Evolutionary conservation across 2,888 invertebrate species (phyloP).

Genomic region (Leucophora obtusa): DNA sequence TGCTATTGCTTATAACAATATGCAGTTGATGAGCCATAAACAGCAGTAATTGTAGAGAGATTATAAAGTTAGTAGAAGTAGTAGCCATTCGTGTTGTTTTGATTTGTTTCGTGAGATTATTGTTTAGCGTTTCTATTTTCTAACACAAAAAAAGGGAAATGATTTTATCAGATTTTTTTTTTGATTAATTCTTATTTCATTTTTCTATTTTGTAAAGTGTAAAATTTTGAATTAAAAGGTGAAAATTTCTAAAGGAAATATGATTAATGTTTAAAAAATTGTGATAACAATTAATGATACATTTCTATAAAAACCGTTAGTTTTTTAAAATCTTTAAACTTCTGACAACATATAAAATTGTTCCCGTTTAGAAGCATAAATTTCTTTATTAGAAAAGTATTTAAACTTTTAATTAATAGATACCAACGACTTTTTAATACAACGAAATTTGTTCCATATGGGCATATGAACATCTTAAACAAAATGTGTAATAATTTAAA

Average conservation of each 20-base stretch:
- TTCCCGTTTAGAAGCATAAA: too few relatives aligned
- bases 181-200: constrained; percentile 32
- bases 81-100: constrained; percentile 37
- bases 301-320: constrained; percentile 32
- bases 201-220: constrained; percentile 17
- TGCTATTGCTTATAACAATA: constrained; percentile 36
- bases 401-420: too few relatives aligned
- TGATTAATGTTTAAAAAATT: constrained; percentile 39
- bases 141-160: constrained; percentile 29
- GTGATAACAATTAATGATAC: constrained; percentile 20
- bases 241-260: constrained; percentile 12
- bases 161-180: constrained; percentile 16
- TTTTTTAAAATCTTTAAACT: neutral
- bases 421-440: too few relatives aligned
- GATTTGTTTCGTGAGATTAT: constrained; percentile 58
- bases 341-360: too few relatives aligned
- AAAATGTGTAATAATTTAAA: constrained; percentile 5
- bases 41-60: constrained; percentile 35
- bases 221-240: constrained; percentile 33
- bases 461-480: neutral
- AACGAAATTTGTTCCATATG: too few relatives aligned
- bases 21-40: constrained; percentile 48
- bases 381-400: too few relatives aligned
- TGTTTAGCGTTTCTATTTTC: constrained; percentile 10
- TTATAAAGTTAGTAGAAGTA: constrained; percentile 28